phyloP scores from a whole-genome alignment of 2,113 vertebrate species.

The Todiramphus saurophagus region DNA sequence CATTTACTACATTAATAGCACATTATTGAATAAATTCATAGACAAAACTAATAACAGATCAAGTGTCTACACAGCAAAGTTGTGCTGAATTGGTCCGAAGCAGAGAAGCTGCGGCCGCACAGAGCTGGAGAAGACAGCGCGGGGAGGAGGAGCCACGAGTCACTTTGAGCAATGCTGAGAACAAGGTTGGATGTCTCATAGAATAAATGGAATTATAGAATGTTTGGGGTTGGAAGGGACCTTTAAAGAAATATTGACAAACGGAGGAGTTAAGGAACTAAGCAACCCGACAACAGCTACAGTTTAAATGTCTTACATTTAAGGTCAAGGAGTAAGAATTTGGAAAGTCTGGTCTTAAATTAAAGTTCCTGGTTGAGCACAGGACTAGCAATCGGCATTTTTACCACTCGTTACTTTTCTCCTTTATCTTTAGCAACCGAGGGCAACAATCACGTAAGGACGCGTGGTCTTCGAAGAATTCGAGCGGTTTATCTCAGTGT shows the following conservation, averaged over 20 bases:
- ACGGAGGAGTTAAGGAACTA: background rate
- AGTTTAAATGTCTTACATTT: background rate
- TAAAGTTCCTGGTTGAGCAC: background rate
- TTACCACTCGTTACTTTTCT: background rate
- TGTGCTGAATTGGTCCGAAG: background rate
- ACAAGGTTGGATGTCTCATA: background rate
- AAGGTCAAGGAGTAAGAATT: background rate
- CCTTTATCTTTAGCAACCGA: background rate
- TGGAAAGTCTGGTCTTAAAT: background rate
- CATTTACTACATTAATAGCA: background rate
- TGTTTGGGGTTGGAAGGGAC: background rate
- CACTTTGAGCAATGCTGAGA: background rate
- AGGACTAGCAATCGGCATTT: background rate
- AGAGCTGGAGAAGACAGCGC: background rate
- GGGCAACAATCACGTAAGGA: background rate
- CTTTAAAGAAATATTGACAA: background rate
- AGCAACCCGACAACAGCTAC: background rate
- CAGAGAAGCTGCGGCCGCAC: background rate
- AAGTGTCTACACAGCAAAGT: background rate
- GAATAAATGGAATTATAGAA: background rate
- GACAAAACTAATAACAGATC: background rate
- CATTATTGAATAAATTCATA: background rate
- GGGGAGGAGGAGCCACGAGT: rapidly evolving
- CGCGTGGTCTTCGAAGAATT: background rate
- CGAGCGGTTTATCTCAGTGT: rapidly evolving